Conservation (phyloP, 2,797 vertebrate species). For the Glossophaga mutica region DNA sequence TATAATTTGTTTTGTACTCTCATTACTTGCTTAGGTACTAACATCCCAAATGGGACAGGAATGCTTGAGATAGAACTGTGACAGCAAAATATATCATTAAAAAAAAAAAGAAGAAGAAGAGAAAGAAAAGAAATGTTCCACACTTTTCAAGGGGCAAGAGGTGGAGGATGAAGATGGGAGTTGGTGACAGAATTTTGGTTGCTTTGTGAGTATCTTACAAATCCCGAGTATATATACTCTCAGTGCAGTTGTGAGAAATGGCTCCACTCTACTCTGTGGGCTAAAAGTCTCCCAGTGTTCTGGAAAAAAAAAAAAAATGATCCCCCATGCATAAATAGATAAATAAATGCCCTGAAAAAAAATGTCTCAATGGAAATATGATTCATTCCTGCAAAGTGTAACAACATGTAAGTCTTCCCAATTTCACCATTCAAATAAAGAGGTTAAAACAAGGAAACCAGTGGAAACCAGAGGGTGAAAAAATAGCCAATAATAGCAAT, state of each 20-base stretch:
- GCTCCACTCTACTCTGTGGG: neutral
- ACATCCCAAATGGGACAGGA: neutral
- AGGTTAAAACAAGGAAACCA: neutral
- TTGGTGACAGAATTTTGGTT: neutral
- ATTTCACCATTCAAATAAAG: neutral
- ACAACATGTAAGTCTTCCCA: neutral
- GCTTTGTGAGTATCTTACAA: neutral
- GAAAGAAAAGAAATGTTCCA: neutral
- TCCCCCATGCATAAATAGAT: neutral
- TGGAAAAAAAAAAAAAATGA: neutral
- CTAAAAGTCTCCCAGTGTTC: neutral
- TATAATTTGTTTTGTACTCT: neutral
- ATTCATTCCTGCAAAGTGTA: neutral
- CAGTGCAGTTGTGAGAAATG: neutral
- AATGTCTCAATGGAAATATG: neutral
- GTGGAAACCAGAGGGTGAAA: neutral
- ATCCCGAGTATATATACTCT: neutral
- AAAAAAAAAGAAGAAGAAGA: neutral
- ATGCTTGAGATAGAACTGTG: neutral
- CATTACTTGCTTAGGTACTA: neutral
- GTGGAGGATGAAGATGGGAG: rapidly evolving
- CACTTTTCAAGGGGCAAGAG: rapidly evolving
- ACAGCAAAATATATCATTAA: neutral
- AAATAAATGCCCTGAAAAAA: neutral
- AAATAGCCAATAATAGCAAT: neutral